Percentiles rank a stretch among this genome's conserved stretches.
Conservation (phyloP, 2,113 vertebrate species). For the Rhinichthys klamathensis region DNA sequence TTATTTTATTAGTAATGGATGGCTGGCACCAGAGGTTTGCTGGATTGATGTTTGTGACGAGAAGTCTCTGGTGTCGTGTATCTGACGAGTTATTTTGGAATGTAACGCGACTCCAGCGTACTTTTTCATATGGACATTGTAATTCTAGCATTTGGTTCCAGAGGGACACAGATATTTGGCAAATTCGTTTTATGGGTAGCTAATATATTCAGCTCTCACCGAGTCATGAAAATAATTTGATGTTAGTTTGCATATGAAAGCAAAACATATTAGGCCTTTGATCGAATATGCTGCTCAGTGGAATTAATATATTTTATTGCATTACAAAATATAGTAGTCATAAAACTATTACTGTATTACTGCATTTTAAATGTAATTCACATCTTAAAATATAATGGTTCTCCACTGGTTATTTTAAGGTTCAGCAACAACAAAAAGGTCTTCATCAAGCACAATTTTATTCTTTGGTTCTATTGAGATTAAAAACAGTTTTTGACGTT, state of each 20-base stretch:
- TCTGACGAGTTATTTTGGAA: slow-evolving; percentile 60
- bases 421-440: not conserved
- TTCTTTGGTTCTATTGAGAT: not conserved
- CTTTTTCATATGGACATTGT: slow-evolving; percentile 61
- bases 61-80: slow-evolving; percentile 57
- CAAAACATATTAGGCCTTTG: not conserved
- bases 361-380: not conserved
- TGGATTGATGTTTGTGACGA: slow-evolving; percentile 52
- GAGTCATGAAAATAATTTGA: not conserved
- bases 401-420: not conserved
- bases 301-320: not conserved
- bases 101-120: slow-evolving; percentile 53
- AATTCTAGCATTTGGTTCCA: slow-evolving; percentile 55
- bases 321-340: not conserved
- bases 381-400: not conserved
- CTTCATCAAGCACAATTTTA: not conserved
- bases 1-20: slow-evolving; percentile 16
- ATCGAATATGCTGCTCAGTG: not conserved
- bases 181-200: slow-evolving; percentile 42
- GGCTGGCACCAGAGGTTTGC: slow-evolving; percentile 45
- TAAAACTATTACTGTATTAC: not conserved
- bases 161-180: slow-evolving; percentile 44
- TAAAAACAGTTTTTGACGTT: not conserved
- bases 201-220: slow-evolving; percentile 19
- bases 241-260: slow-evolving; percentile 16